Conservation (phyloP, 2,113 vertebrate species). For the Aptenodytes forsteri region DNA sequence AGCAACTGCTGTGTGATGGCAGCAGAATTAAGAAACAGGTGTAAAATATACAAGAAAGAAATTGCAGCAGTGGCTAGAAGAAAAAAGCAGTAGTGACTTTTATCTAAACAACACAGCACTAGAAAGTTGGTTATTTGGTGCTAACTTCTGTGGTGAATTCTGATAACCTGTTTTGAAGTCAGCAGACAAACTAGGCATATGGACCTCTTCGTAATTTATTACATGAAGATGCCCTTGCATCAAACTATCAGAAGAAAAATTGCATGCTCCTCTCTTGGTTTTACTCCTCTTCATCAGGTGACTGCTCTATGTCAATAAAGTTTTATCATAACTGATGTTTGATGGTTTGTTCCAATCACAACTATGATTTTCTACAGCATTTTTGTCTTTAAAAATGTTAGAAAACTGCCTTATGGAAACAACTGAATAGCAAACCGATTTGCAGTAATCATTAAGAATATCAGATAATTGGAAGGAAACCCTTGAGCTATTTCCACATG, state of each 20-base stretch:
- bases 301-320: background rate
- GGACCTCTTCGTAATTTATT: background rate
- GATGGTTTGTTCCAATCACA: background rate
- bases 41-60: background rate
- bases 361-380: background rate
- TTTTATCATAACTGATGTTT: background rate
- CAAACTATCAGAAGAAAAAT: background rate
- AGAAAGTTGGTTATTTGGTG: background rate
- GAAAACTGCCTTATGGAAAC: background rate
- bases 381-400: background rate
- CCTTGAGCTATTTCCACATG: background rate
- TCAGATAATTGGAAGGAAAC: background rate
- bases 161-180: background rate
- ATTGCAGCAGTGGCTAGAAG: background rate
- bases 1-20: background rate
- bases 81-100: background rate
- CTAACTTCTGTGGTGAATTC: background rate
- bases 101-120: background rate
- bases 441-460: background rate
- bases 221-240: background rate
- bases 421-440: background rate
- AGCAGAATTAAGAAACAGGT: background rate
- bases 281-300: background rate
- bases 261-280: background rate
- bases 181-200: background rate